phyloP scores from a whole-genome alignment of 1,140 invertebrate genomes.

The Drosophila saltans region DNA sequence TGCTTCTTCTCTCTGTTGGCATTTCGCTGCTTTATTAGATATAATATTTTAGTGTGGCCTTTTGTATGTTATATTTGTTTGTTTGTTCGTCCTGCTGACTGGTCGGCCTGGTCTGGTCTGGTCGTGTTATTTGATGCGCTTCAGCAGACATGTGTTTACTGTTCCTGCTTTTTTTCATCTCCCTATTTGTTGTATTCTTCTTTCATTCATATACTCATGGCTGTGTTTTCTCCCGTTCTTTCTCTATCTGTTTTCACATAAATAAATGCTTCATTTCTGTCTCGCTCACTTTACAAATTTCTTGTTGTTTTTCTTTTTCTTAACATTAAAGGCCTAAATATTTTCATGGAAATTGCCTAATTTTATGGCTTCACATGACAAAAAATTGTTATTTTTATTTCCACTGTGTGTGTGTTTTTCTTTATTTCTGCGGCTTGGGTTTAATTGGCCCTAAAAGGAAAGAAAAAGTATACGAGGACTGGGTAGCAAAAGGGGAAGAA shows the following conservation, averaged over 20 bases:
- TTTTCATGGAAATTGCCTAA: constrained; percentile 75
- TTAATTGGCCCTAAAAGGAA: constrained; percentile 65
- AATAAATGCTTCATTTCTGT: constrained; percentile 57
- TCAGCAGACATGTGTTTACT: constrained; percentile 74
- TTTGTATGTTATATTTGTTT: constrained; percentile 36
- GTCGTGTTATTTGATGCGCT: constrained; percentile 54
- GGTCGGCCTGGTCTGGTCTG: constrained; percentile 23
- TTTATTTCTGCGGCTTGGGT: constrained; percentile 71
- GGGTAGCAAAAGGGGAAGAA: constrained; percentile 10
- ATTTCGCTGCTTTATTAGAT: constrained; percentile 71
- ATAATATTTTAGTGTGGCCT: constrained; percentile 80
- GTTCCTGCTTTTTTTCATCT: constrained; percentile 34
- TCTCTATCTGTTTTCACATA: constrained; percentile 42
- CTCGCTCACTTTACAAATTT: constrained; percentile 50
- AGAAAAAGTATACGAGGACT: constrained; percentile 23
- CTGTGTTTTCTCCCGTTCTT: constrained; percentile 9
- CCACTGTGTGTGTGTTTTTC: constrained; percentile 63
- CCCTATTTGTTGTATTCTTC: neutral
- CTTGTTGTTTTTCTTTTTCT: constrained; percentile 70
- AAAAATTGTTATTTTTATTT: constrained; percentile 36
- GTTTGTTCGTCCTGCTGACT: constrained; percentile 21
- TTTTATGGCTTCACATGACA: constrained; percentile 61
- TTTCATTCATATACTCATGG: constrained; percentile 48
- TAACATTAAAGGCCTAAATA: constrained; percentile 62
- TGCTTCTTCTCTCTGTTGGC: constrained; percentile 5